These are phyloP conservation scores for Cyclophora punctaria DNA, from an alignment of 2,888 invertebrate genomes.

Conservation along the genomic window DNA sequence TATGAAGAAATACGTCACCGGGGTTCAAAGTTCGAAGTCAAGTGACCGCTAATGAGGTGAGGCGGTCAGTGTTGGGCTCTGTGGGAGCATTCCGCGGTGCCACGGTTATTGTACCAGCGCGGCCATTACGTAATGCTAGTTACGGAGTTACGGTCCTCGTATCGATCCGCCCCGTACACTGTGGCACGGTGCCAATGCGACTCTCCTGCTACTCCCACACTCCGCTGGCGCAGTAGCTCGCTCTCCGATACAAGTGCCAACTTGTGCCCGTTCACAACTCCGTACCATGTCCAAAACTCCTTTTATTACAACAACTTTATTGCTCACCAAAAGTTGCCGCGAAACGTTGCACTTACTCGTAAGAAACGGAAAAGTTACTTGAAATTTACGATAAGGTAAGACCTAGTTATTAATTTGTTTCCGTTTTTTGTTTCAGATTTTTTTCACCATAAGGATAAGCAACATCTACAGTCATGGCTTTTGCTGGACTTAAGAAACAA, in stretches of 20 bases:
- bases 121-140: slow-evolving; percentile 56
- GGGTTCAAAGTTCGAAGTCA: slow-evolving; percentile 1
- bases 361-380: too few relatives aligned
- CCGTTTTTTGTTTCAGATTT: slow-evolving; percentile 38
- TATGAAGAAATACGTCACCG: background rate
- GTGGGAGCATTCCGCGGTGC: slow-evolving; percentile 18
- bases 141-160: slow-evolving; percentile 25
- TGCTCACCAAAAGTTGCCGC: slow-evolving; percentile 10
- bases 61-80: slow-evolving; percentile 8
- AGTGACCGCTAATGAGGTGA: slow-evolving; percentile 6
- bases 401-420: background rate
- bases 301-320: slow-evolving; percentile 35
- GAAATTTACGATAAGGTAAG: too few relatives aligned
- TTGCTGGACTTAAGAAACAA: slow-evolving; percentile 99
- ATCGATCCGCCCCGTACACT: slow-evolving; percentile 51
- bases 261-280: slow-evolving; percentile 34
- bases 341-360: slow-evolving; percentile 6
- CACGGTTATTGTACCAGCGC: slow-evolving; percentile 39
- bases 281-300: slow-evolving; percentile 31
- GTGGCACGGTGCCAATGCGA: slow-evolving; percentile 61
- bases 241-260: slow-evolving; percentile 41
- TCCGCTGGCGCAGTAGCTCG: slow-evolving; percentile 28
- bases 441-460: slow-evolving; percentile 24
- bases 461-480: slow-evolving; percentile 85
- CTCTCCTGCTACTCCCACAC: too few relatives aligned